A percentile compares a stretch with the other conserved stretches of the same genome.
These are phyloP conservation scores for Byasa hedistus DNA, from an alignment of 2,888 invertebrate species.

Conservation along the genomic window DNA sequence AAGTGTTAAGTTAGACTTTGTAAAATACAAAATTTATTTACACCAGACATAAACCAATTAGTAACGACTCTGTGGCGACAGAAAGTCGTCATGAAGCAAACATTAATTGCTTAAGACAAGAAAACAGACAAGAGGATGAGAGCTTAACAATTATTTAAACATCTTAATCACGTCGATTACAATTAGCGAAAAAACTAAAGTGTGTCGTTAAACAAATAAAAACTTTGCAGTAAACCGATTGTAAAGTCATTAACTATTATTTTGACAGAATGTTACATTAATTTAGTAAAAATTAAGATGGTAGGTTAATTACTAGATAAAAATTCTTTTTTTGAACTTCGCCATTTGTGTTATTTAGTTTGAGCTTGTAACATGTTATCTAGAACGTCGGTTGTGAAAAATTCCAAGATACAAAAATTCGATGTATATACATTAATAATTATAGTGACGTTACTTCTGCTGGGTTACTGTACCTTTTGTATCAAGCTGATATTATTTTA, in stretches of 20 bases:
- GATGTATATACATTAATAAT: constrained; percentile 38
- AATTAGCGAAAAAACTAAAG: neutral
- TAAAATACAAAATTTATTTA: neutral
- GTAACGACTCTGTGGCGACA: neutral
- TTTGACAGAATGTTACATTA: neutral
- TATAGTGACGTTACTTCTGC: constrained; percentile 41
- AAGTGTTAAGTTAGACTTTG: neutral
- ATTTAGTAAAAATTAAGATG: neutral
- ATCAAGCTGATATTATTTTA: constrained; percentile 54
- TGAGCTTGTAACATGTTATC: constrained; percentile 4
- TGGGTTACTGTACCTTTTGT: constrained; percentile 50
- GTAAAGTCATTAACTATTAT: neutral
- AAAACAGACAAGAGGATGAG: neutral
- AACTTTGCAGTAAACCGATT: neutral
- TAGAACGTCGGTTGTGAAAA: constrained; percentile 6
- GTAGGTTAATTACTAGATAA: neutral
- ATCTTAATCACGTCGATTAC: neutral
- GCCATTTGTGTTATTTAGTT: neutral
- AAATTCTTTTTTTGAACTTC: neutral
- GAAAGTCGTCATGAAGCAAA: neutral
- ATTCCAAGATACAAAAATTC: constrained; percentile 36
- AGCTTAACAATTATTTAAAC: neutral
- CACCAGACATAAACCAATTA: neutral
- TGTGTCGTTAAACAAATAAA: neutral
- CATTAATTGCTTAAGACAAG: neutral